Evolutionary conservation across 2,888 invertebrate species (phyloP).

Genomic region (Ochlodes sylvanus): DNA sequence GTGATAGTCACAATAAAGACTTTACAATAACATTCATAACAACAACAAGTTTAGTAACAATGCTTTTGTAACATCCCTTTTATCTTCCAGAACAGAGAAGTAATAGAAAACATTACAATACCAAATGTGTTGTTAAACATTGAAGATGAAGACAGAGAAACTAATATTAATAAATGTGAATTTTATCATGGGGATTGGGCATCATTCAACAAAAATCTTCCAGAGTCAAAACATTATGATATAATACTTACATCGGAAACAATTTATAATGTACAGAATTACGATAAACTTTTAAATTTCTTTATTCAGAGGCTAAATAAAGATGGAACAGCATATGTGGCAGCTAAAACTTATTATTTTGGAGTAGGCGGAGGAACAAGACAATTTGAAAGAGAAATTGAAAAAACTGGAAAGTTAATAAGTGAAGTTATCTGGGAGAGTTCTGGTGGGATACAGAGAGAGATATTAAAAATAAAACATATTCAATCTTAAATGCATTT

Average conservation of each 20-base stretch:
- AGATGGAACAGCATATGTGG: constrained; percentile 88
- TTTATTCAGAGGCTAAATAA: constrained; percentile 86
- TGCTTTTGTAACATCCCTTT: constrained; percentile 1
- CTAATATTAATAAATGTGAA: constrained; percentile 69
- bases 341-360: constrained; percentile 97
- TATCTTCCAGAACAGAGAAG: constrained; percentile 91
- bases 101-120: constrained; percentile 91
- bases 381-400: constrained; percentile 89
- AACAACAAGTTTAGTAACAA: background rate
- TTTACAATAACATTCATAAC: too few species aligned
- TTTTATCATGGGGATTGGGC: constrained; percentile 92
- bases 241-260: constrained; percentile 96
- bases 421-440: constrained; percentile 87
- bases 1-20: too few species aligned
- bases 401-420: constrained; percentile 81
- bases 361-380: constrained; percentile 96
- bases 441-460: constrained; percentile 86
- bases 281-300: constrained; percentile 89
- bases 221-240: constrained; percentile 87
- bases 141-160: constrained; percentile 65
- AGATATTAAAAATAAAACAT: constrained; percentile 84
- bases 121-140: constrained; percentile 91
- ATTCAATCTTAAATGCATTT: constrained; percentile 48
- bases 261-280: constrained; percentile 93
- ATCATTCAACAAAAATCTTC: constrained; percentile 78